phyloP scores from a whole-genome alignment of 2,888 invertebrate species.

The Fragum fragum region DNA sequence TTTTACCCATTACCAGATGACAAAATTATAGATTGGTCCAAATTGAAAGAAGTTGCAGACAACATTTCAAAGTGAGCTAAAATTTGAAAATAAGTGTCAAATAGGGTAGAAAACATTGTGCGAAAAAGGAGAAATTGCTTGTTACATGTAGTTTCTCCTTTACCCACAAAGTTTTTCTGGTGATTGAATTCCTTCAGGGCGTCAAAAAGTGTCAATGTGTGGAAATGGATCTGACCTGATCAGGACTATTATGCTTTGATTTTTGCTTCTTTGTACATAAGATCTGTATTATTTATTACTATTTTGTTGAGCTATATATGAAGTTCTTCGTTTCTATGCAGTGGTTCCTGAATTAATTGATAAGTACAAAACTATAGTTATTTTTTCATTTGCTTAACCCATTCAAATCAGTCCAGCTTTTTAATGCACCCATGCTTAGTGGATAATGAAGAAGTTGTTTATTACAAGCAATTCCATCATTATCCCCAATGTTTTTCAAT shows the following conservation, averaged over 20 bases:
- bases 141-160: background rate
- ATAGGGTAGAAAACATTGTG: no score
- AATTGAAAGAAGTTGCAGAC: no score
- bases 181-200: background rate
- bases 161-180: background rate
- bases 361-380: background rate
- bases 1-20: no score
- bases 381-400: no score
- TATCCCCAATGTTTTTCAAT: no score
- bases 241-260: background rate
- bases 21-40: no score
- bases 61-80: no score
- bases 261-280: background rate
- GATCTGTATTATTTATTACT: background rate
- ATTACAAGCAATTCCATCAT: no score
- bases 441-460: background rate
- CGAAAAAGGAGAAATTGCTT: no score
- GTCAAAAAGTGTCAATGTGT: background rate
- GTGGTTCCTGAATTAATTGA: background rate
- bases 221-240: background rate
- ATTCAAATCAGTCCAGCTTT: background rate
- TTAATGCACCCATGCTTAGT: background rate
- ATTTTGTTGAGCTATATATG: background rate
- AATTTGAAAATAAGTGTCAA: no score
- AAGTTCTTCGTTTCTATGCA: background rate